phyloP scores from a whole-genome alignment of 2,113 vertebrate genomes.

The Pelodiscus sinensis region DNA sequence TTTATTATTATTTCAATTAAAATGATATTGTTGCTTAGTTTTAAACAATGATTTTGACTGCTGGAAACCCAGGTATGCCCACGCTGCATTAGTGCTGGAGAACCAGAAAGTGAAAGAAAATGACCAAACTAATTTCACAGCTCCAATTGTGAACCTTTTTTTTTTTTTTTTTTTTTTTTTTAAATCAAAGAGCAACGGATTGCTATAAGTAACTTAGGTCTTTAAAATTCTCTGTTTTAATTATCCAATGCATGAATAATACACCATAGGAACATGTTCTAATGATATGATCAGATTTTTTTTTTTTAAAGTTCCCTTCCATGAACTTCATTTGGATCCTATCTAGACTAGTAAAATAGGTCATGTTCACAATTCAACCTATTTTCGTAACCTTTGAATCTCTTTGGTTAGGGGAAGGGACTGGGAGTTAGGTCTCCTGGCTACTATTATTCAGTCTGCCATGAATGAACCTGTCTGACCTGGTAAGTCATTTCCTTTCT shows the following conservation, averaged over 20 bases:
- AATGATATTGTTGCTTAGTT: neutral
- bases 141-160: slow-evolving; percentile 5
- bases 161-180: neutral
- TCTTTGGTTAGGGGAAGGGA: slow-evolving; percentile 7
- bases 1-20: neutral
- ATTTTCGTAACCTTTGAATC: slow-evolving; percentile 55
- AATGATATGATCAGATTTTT: slow-evolving; percentile 57
- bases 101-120: slow-evolving; percentile 14
- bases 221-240: slow-evolving; percentile 46
- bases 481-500: neutral
- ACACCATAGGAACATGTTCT: slow-evolving; percentile 64
- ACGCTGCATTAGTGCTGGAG: neutral
- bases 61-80: neutral
- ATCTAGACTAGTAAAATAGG: slow-evolving; percentile 58
- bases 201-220: slow-evolving; percentile 61
- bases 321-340: slow-evolving; percentile 68
- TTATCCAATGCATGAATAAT: slow-evolving; percentile 69
- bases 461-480: neutral
- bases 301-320: slow-evolving; percentile 68
- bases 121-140: neutral
- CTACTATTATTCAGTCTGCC: slow-evolving; percentile 7
- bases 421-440: neutral
- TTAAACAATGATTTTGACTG: neutral
- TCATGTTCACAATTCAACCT: slow-evolving; percentile 61
- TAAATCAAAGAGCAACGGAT: slow-evolving; percentile 43